Conservation (phyloP, 2,888 invertebrate species). For the Taphrorychus bicolor region DNA sequence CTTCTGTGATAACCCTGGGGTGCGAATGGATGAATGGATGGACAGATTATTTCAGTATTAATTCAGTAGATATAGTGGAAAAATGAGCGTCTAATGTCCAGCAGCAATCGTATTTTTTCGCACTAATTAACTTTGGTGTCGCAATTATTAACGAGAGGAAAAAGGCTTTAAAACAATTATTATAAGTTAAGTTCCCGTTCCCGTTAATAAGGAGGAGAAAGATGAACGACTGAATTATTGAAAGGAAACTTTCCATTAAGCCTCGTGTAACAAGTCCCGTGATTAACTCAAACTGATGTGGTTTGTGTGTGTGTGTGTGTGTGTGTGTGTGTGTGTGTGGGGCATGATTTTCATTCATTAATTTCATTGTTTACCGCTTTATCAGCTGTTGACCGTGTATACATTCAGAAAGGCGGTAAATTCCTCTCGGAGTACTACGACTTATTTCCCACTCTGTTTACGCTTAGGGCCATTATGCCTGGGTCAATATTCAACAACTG, state of each 20-base stretch:
- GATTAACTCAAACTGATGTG: not conserved
- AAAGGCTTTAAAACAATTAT: not conserved
- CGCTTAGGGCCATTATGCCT: not conserved
- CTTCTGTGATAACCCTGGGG: conserved; percentile 12
- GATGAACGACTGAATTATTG: not conserved
- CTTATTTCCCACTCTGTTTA: conserved; percentile 8
- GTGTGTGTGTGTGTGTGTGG: not conserved
- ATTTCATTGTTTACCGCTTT: conserved; percentile 19
- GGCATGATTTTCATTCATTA: conserved; percentile 28
- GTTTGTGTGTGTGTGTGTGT: not conserved
- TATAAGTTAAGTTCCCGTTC: too few relatives aligned
- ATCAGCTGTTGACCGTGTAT: conserved; percentile 1
- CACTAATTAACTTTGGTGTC: not conserved
- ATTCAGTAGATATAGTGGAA: not conserved
- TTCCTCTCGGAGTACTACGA: conserved; percentile 10
- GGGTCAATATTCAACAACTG: not conserved
- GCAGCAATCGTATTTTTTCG: not conserved
- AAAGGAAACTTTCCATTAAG: not conserved
- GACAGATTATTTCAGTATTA: not conserved
- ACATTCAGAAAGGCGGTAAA: conserved; percentile 4
- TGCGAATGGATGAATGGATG: conserved; percentile 12
- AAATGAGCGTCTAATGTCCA: not conserved
- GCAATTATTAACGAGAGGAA: not conserved
- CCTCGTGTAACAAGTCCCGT: not conserved
- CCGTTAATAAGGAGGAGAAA: not conserved